Base-by-base conservation (phyloP, 2,888 invertebrate species). In the Drosophila cracens region DNA sequence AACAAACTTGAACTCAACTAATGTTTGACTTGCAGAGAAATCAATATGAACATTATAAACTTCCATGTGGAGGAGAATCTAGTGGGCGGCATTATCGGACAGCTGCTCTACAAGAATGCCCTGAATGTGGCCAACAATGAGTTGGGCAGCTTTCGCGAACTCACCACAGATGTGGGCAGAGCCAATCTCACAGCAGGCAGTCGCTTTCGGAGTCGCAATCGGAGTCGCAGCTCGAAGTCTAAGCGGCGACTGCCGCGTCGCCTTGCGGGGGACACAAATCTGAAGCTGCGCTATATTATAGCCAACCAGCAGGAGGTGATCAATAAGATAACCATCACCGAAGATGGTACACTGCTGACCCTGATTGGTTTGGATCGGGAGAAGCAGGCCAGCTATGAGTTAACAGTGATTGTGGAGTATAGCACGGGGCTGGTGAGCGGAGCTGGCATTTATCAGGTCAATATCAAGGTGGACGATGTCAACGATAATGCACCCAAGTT, bases 401-500 rank as follows among this genome's bases (percentile, higher is more conserved):
- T 97, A 81, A 97, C 97, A 0, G 95, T 97, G 0, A 96, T 97
- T 49, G 97, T 96, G 13, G 97, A 97, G 92, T 96, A 96, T 81
- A 95, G 94, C 29, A 95, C 96, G 90, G 96, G 96, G 10, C 92
- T 95, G 71, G 94, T 95, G 64, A 95, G 95, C 74, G 95, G 95
- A 10, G 96, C 96, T 57, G 96, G 96, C 3, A 96, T 97, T 66
- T 97, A 96, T 90, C 97, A 97, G 94, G 96, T 97, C 1, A 96
- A 95, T 16, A 94, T 98, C 36, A 94, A 95, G 63, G 97, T 98
- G 1, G 96, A 97, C 71, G 98, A 98, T 90, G 97, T 97, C 73
- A 98, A 98, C 89, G 98, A 98, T 89, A 97, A 97, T 88, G 95
- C 97, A 5, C 98, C 98, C 0, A 92, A 95, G 67, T 98, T 98